Percentiles rank a stretch among this genome's conserved stretches.
These are phyloP conservation scores for Stegastes partitus DNA, from an alignment of 2,113 vertebrate species.

Conservation along the genomic window DNA sequence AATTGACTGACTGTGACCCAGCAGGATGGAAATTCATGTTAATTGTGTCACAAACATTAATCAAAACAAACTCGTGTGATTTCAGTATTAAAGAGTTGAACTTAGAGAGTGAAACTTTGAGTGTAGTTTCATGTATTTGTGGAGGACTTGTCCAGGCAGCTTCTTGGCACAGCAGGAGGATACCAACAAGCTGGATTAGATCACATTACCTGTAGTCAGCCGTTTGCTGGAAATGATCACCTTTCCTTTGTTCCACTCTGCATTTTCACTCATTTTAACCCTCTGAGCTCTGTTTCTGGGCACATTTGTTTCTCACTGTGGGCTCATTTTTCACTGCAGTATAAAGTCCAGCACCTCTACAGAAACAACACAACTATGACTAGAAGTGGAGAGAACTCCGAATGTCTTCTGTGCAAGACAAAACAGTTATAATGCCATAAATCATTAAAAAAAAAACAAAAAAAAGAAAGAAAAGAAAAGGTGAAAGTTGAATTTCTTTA, in stretches of 20 bases:
- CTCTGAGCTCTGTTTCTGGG: no score
- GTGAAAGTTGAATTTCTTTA: no score
- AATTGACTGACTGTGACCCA: slow-evolving; percentile 35
- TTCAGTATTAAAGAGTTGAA: fast-evolving
- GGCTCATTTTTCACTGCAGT: no score
- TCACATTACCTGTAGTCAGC: slow-evolving; percentile 6
- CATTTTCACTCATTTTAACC: neutral
- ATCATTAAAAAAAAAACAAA: no score
- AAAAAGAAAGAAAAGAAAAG: no score
- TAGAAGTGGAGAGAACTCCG: no score
- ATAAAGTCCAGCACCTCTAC: no score
- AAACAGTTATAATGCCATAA: no score
- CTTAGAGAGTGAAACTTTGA: no score
- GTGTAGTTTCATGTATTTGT: neutral
- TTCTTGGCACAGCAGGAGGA: neutral
- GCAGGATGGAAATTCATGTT: neutral
- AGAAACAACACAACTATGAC: no score
- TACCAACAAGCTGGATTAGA: neutral
- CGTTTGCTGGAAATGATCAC: neutral
- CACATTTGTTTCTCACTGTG: no score
- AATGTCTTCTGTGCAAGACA: no score
- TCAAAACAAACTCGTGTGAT: neutral
- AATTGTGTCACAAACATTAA: neutral
- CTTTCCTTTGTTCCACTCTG: neutral
- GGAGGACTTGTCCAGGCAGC: slow-evolving; percentile 12